Base-by-base conservation (phyloP, 2,888 invertebrate species). In the Xestobium rufovillosum region DNA sequence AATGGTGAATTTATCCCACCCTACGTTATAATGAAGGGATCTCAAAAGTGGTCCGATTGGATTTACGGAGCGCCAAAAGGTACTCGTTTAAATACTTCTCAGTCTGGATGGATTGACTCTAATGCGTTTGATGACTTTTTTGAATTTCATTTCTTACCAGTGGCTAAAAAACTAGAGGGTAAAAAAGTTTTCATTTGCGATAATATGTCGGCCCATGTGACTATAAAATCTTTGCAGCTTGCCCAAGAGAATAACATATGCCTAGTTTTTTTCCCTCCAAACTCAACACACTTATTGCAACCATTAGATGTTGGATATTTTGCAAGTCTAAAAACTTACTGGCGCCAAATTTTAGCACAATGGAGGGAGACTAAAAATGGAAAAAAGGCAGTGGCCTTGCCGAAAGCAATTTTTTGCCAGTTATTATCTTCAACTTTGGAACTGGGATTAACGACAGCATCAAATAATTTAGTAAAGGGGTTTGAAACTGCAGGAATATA, bases 21-120 rank as follows among this genome's bases (percentile, higher is more conserved):
- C 3, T 52, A 37, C 23, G 42, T 52, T 8, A 47, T 52, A 17
- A 48, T 44, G 26, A 51, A 52, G 43, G 47, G 40, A 12, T 45
- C 47, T 37, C 41, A 47, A 13, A 27, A 30, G 9, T 51, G 50
- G 49, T 29, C 25, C 19, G 46, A 47, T 26, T 53, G 51, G 51
- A 33, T 51, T 14, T 11, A 36, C 26, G 37, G 39, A 34, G 50
- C 50, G 14, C 47, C 50, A 31, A 31, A 37, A 34, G 44, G 43
- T 3, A 42, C 48, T n/a, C 31, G 35, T n/a, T 15, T 35, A 11
- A 35, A 35, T 15, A 32, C 15, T 4, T 33, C 13, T 14, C 9
- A 14, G 9, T 15, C 14, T 35, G 35, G 35, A 14, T 35, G 35
- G 35, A 35, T 35, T 12, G 35, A 35, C 9, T 11, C 3, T 14